Evolutionary conservation across 2,113 vertebrate species (phyloP), one percentile per base, ranked within the genome.

Genomic region (Typhlomys cinereus): DNA sequence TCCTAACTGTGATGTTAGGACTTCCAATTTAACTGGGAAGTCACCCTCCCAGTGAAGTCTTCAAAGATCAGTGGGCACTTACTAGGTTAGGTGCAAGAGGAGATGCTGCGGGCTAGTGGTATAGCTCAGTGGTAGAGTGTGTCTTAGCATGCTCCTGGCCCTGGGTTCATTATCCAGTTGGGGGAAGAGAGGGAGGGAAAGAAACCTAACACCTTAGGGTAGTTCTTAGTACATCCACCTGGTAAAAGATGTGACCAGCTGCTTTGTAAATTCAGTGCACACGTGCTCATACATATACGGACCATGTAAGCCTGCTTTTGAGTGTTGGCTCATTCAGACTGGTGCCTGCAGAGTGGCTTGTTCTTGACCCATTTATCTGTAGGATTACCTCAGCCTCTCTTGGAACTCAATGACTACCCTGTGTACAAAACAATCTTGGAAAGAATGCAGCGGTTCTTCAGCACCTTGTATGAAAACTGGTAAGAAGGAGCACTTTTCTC

Each of bases 391-490:
- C 99, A 99, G 88, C 98, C 98, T 64, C 94, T 98, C 67, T 87
- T 99, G 96, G 99, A 99, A 92, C 95, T 98, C 91, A 99, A 98
- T 75, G 99, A 99, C 94, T 95, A 98, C 85, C 99, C 99, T 2
- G 98, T 99, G 92, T 99, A 99, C 89, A 99, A 98, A 98, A 99
- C 98, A 0, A 96, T 97, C 70, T 93, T 98, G 89, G 99, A 99
- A 97, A 98, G 99, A 90, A 99, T 99, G 99, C 99, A 99, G 97
- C 98, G 98, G 64, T 99, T 99, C 98, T 99, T 99, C 89, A 97
- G 97, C 91, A 98, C 98, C 1, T 97, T 99, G n/a, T 99, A 99
- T 50, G 99, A 99, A 89, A 99, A 99, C 98, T 99, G 99, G 99
- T 99, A 97, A 98, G 98, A 88, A 66, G 41, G 15, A n/a, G 21